These are phyloP conservation scores for Lepidurus packardi DNA, from an alignment of 1,140 invertebrate species.

Conservation along the genomic window DNA sequence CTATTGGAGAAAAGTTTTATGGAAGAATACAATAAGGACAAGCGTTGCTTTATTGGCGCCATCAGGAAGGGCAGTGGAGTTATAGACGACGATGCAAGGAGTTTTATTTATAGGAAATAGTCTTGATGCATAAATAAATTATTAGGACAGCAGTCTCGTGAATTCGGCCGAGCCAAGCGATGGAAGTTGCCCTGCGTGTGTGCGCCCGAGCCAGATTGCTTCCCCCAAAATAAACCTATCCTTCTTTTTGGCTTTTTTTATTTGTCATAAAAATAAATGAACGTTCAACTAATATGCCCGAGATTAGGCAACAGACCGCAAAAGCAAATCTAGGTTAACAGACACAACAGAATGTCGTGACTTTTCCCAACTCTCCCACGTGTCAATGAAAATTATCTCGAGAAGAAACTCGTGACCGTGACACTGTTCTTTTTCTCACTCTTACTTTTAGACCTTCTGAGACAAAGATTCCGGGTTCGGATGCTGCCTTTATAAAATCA, in stretches of 20 bases:
- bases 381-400: neutral
- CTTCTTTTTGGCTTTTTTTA: neutral
- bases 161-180: neutral
- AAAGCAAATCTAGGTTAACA: neutral
- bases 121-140: slow-evolving; percentile 22
- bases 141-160: slow-evolving; percentile 17
- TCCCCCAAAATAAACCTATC: neutral
- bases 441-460: neutral
- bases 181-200: neutral
- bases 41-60: too few species aligned
- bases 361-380: neutral
- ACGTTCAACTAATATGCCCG: neutral
- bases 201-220: neutral
- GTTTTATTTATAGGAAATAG: slow-evolving; percentile 22
- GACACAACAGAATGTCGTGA: neutral
- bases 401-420: neutral
- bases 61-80: too few species aligned
- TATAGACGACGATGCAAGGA: neutral
- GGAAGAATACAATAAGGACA: too few species aligned
- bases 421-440: neutral
- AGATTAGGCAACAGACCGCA: neutral
- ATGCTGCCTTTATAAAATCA: too few species aligned
- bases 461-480: too few species aligned
- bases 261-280: neutral
- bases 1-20: too few species aligned